Percentiles rank a stretch among this genome's conserved stretches.
phyloP scores from a whole-genome alignment of 2,797 vertebrate genomes.

The Bradypus variegatus region DNA sequence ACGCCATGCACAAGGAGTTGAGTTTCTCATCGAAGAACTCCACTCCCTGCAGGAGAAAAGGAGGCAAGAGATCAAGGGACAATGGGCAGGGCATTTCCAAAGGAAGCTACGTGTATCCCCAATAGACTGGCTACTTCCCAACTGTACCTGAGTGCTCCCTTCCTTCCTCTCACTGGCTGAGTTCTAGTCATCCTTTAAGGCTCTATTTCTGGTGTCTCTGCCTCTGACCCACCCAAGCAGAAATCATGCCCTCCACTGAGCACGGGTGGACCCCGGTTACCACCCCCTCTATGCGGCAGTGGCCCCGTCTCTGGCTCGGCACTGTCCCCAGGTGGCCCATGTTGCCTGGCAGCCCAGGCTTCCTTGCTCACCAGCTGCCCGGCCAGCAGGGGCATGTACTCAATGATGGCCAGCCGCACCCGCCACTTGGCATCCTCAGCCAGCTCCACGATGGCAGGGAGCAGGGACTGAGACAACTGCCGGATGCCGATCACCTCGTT shows the following conservation, averaged over 20 bases:
- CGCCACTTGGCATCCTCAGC: constrained; percentile 80
- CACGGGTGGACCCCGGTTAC: too few relatives aligned
- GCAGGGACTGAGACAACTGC: constrained; percentile 77
- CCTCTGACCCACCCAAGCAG: neutral
- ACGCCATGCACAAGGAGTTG: constrained; percentile 79
- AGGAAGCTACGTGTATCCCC: neutral
- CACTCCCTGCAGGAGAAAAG: constrained; percentile 66
- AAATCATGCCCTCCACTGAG: neutral
- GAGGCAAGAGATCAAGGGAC: neutral
- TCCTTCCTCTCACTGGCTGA: neutral
- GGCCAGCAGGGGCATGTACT: constrained; percentile 79
- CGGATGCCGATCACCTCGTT: constrained; percentile 80
- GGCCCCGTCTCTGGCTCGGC: neutral
- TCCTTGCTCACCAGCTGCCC: constrained; percentile 72
- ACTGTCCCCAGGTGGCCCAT: neutral
- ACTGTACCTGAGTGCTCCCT: neutral
- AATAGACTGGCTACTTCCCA: neutral
- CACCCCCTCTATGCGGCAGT: neutral
- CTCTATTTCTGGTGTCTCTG: neutral
- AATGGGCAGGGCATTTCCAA: neutral
- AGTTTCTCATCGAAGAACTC: constrained; percentile 80
- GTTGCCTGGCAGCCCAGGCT: neutral
- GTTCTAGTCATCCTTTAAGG: neutral
- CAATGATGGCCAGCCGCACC: constrained; percentile 76
- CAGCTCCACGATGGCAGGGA: constrained; percentile 78